Percentiles rank a stretch among this genome's conserved stretches.
These are phyloP conservation scores for Eulemur rubriventer DNA, from an alignment of 2,797 vertebrate species.

Conservation along the genomic window DNA sequence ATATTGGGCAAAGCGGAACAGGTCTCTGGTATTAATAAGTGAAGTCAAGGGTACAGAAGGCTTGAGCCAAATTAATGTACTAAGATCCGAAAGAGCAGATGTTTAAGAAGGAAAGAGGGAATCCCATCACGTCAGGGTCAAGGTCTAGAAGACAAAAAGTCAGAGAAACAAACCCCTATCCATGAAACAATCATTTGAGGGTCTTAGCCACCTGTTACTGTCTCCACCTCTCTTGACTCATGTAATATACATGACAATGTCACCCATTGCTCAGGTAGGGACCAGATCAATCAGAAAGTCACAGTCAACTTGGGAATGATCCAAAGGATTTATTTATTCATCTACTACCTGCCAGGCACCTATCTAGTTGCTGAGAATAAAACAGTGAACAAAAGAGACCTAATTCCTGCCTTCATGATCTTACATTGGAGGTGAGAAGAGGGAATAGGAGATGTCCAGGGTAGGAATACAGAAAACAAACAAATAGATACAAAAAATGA, in stretches of 20 bases:
- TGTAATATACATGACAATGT: background rate
- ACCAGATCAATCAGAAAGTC: background rate
- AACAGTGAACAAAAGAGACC: background rate
- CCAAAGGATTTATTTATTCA: background rate
- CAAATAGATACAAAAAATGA: background rate
- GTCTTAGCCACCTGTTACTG: background rate
- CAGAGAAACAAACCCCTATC: background rate
- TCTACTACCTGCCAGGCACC: background rate
- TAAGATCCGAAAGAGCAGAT: background rate
- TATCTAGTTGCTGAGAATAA: background rate
- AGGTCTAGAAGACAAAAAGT: background rate
- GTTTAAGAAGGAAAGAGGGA: background rate
- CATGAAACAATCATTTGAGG: background rate
- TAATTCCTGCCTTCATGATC: background rate
- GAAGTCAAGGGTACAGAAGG: background rate
- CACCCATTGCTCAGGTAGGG: background rate
- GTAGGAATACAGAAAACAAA: background rate
- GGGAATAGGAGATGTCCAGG: background rate
- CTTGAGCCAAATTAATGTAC: background rate
- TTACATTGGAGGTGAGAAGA: accelerated
- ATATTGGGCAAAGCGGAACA: background rate
- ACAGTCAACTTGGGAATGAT: background rate
- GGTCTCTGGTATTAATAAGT: background rate
- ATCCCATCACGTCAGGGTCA: background rate
- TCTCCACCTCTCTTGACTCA: background rate